These are phyloP conservation scores for Drosophila bifasciata DNA, from an alignment of 1,140 invertebrate genomes.

Conservation along the genomic window DNA sequence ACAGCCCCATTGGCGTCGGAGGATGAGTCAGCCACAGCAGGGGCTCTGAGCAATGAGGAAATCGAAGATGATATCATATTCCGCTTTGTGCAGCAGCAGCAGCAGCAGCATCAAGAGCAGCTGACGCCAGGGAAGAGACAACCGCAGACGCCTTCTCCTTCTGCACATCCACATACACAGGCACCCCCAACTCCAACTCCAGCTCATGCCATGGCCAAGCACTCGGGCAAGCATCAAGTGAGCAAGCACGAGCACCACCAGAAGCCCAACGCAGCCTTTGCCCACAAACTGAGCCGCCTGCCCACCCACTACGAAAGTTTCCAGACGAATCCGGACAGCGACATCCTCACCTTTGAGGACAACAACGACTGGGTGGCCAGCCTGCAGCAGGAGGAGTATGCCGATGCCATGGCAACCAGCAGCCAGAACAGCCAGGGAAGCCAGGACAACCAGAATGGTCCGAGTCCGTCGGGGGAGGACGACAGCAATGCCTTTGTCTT, in stretches of 20 bases:
- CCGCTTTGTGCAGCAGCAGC: slow-evolving; percentile 56
- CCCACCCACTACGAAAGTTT: slow-evolving; percentile 82
- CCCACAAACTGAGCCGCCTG: slow-evolving; percentile 64
- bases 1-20: slow-evolving; percentile 8
- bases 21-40: slow-evolving; percentile 10
- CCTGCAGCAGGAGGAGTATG: slow-evolving; percentile 66
- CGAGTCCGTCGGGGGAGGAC: slow-evolving; percentile 11
- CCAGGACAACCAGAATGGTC: slow-evolving; percentile 5
- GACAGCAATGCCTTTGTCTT: slow-evolving; percentile 65
- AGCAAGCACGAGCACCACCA: slow-evolving; percentile 64
- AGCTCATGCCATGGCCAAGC: neutral
- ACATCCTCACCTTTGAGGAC: slow-evolving; percentile 75
- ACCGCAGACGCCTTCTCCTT: slow-evolving; percentile 7
- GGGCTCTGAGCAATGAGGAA: slow-evolving; percentile 59
- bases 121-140: neutral
- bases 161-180: neutral
- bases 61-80: slow-evolving; percentile 80
- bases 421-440: neutral
- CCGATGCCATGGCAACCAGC: slow-evolving; percentile 54
- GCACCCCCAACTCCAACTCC: neutral
- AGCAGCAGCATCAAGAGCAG: slow-evolving; percentile 27
- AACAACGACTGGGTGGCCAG: slow-evolving; percentile 68
- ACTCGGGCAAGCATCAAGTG: slow-evolving; percentile 42
- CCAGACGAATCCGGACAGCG: slow-evolving; percentile 77
- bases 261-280: slow-evolving; percentile 59